Evolutionary conservation across 2,113 vertebrate genomes (phyloP), one percentile per base, ranked within the genome.

Genomic region (Lepus americanus): DNA sequence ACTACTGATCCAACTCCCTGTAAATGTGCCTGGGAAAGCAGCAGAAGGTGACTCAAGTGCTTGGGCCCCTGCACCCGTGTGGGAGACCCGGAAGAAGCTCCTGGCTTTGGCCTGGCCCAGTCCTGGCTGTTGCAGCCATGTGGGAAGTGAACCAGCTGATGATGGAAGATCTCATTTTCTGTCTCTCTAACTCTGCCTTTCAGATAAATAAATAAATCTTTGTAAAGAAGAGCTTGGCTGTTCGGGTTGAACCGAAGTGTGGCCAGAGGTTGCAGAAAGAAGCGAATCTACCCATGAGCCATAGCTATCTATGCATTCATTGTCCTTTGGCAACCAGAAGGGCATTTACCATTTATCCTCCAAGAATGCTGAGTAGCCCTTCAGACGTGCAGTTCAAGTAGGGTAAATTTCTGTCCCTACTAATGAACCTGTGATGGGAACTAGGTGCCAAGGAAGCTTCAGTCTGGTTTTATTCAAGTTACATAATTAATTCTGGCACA

Each of bases 391-490:
- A 67, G 6, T 31, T 87, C 70, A 76, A 33, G 81, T 79, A 72
- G n/a, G 59, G 72, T 92, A 73, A 49, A 88, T 61, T 87, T 82
- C 31, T 61, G 27, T 90, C 13, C 63, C 85, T 72, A 55, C 74
- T 61, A 78, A 63, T n/a, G 87, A 72, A 53, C 20, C 61, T 59
- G 33, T 78, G 53, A 87, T 63, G 63, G 83, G 44, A 91, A 49
- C 80, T 53, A 63, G 59, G 69, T 64, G 36, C 55, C 73, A 91
- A 94, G 87, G 55, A 88, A 89, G 36, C 53, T 66, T 61, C 7
- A 78, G 44, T 83, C 13, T 88, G 29, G 22, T 19, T 88, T 91
- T 85, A 49, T 79, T 92, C 70, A 76, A 66, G 19, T 85, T 64
- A 27, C 13, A 4, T 9, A 76, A 89, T 86, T 29, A 53, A 70